phyloP scores from a whole-genome alignment of 2,888 invertebrate species.

The Lysandra bellargus region DNA sequence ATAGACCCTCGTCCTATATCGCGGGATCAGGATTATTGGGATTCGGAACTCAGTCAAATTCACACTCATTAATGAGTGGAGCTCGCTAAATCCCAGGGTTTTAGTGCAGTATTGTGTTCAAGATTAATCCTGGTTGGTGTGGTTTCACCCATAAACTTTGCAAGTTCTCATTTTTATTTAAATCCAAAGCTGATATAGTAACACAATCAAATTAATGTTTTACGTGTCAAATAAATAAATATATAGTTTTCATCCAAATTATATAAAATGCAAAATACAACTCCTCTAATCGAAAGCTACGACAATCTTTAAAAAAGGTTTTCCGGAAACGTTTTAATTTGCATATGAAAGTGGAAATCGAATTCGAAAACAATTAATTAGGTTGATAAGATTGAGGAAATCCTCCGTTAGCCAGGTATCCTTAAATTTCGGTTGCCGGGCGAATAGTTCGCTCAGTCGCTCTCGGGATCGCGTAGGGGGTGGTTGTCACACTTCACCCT shows the following conservation, averaged over 20 bases:
- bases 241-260: too few species aligned
- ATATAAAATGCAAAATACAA: too few species aligned
- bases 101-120: not conserved
- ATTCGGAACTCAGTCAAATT: slow-evolving; percentile 14
- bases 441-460: slow-evolving; percentile 44
- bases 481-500: slow-evolving; percentile 39
- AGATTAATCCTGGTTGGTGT: not conserved
- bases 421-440: slow-evolving; percentile 47
- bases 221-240: too few species aligned
- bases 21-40: not conserved
- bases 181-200: not conserved
- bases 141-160: not conserved
- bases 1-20: not conserved
- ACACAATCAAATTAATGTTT: not conserved
- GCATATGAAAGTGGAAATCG: slow-evolving; percentile 1
- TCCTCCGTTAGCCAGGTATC: slow-evolving; percentile 44
- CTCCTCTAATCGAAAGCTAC: not conserved
- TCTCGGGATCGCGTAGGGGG: slow-evolving; percentile 44
- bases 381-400: slow-evolving; percentile 27
- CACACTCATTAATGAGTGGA: slow-evolving; percentile 1
- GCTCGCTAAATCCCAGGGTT: not conserved
- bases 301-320: not conserved
- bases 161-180: too few species aligned
- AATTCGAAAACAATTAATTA: slow-evolving; percentile 30
- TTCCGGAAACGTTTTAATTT: not conserved